Percentiles rank a stretch among this genome's conserved stretches.
These are phyloP conservation scores for Musca domestica DNA, from an alignment of 1,140 invertebrate species.

Conservation along the genomic window DNA sequence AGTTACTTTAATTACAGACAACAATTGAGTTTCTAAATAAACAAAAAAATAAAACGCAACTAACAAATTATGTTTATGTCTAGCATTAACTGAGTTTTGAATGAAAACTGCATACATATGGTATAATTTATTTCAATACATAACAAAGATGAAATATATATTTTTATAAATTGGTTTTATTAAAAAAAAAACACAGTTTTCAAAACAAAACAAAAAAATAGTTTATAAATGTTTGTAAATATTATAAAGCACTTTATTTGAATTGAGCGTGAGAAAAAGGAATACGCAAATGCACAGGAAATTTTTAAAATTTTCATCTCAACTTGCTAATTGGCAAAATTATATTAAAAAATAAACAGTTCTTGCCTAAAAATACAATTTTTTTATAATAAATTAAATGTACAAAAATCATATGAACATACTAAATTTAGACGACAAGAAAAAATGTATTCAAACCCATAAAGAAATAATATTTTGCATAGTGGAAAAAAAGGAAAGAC, in stretches of 20 bases:
- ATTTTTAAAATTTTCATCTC: too few species aligned
- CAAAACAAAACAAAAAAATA: neutral
- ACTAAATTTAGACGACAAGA: neutral
- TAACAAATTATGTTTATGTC: neutral
- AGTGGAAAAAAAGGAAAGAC: neutral
- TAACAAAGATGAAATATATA: neutral
- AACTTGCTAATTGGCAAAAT: too few species aligned
- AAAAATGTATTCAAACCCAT: neutral
- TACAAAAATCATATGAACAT: neutral
- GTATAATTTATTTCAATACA: neutral
- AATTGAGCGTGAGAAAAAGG: neutral
- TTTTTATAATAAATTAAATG: slow-evolving; percentile 9
- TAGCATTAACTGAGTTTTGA: too few species aligned
- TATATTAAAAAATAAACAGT: too few species aligned
- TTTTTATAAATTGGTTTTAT: neutral
- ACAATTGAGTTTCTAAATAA: slow-evolving; percentile 19
- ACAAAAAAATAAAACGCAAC: neutral
- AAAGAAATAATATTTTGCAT: slow-evolving; percentile 17
- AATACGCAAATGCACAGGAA: too few species aligned
- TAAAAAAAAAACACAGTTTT: too few species aligned
- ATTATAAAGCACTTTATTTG: neutral
- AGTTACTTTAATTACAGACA: slow-evolving; percentile 10
- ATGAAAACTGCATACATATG: slow-evolving; percentile 2
- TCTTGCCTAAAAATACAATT: neutral
- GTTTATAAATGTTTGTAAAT: neutral